phyloP scores from a whole-genome alignment of 2,113 vertebrate species.

The Bostrychus sinensis region DNA sequence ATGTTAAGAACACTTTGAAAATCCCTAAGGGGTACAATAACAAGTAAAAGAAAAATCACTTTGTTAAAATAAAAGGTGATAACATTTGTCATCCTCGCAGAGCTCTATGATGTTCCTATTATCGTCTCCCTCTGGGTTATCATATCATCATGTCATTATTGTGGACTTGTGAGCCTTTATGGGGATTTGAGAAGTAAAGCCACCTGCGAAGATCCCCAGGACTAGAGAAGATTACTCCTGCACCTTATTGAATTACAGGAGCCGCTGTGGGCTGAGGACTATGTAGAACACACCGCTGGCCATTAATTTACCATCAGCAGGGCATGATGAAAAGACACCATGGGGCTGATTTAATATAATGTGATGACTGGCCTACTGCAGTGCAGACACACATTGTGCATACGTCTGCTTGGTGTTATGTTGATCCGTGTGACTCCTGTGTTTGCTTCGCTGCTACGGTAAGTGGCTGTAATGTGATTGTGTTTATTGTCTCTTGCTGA shows the following conservation, averaged over 20 bases:
- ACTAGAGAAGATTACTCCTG: conserved; percentile 9
- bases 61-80: background rate
- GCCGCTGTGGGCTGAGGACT: conserved; percentile 17
- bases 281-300: conserved; percentile 37
- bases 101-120: background rate
- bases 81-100: background rate
- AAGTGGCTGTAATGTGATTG: conserved; percentile 41
- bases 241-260: conserved; percentile 49
- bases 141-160: conserved; percentile 41
- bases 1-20: background rate
- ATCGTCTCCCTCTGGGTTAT: conserved; percentile 10
- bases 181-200: conserved; percentile 29
- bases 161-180: conserved; percentile 29
- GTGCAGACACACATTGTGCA: conserved; percentile 10
- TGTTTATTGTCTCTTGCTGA: conserved; percentile 43
- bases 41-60: background rate
- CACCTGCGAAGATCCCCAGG: conserved; percentile 14
- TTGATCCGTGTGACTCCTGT: conserved; percentile 16
- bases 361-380: conserved; percentile 30
- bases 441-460: conserved; percentile 22
- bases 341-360: conserved; percentile 66
- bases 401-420: conserved; percentile 8
- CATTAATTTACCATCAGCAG: conserved; percentile 63
- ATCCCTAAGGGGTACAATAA: background rate
- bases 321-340: conserved; percentile 67